A percentile compares a stretch with the other conserved stretches of the same genome.
These are phyloP conservation scores for Mustelus asterias DNA, from an alignment of 2,113 vertebrate species.

Conservation along the genomic window DNA sequence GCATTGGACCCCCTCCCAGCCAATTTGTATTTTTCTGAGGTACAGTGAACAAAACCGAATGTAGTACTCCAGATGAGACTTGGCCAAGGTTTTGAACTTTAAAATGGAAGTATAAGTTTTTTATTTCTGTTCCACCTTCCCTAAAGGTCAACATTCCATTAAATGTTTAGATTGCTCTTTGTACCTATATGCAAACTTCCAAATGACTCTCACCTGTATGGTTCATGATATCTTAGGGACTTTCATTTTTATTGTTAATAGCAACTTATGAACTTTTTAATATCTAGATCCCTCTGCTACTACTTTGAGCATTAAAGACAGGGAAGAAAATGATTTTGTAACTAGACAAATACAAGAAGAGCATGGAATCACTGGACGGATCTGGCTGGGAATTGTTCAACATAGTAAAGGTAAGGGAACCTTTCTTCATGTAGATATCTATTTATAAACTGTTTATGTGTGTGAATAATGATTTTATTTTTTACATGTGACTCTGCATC, in stretches of 20 bases:
- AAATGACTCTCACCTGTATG: not conserved
- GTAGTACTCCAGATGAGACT: not conserved
- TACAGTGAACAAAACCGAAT: not conserved
- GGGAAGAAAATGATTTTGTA: slow-evolving; percentile 84
- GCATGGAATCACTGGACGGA: slow-evolving; percentile 68
- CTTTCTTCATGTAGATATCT: not conserved
- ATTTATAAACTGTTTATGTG: not conserved
- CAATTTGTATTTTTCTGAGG: not conserved
- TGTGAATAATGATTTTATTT: not conserved
- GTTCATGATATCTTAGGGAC: not conserved
- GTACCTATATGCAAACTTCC: not conserved
- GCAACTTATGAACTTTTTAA: slow-evolving; percentile 1
- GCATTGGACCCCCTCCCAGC: not conserved
- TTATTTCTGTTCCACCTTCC: not conserved
- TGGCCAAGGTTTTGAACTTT: not conserved
- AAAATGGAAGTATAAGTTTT: not conserved
- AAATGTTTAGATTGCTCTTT: not conserved
- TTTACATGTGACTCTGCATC: not conserved
- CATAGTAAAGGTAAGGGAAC: slow-evolving; percentile 57
- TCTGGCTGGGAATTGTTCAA: slow-evolving; percentile 74
- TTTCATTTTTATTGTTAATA: not conserved
- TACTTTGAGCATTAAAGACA: slow-evolving; percentile 69
- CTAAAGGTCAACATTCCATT: not conserved
- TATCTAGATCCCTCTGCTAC: slow-evolving; percentile 64
- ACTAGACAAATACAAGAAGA: slow-evolving; percentile 62